Conservation (phyloP, 2,113 vertebrate genomes). For the Crocuta crocuta region DNA sequence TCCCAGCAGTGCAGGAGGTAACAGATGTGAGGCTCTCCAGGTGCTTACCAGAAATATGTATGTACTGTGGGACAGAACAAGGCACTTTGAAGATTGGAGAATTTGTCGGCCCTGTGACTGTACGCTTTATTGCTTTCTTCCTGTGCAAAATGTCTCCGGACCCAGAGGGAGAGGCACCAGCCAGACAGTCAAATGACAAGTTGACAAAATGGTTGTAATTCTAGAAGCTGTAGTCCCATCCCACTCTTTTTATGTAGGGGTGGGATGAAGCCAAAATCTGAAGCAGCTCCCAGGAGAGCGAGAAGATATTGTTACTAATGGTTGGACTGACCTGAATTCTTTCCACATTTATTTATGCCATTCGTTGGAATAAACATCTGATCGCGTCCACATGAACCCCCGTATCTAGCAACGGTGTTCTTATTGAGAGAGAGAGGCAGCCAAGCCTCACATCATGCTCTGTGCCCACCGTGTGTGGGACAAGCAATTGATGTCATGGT, state of each 20-base stretch:
- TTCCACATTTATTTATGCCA: conserved; percentile 5
- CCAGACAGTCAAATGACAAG: conserved; percentile 66
- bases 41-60: conserved; percentile 71
- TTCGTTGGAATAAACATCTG: not conserved
- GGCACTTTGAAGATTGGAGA: conserved; percentile 69
- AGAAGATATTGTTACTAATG: conserved; percentile 60
- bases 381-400: not conserved
- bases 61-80: conserved; percentile 34
- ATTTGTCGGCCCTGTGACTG: conserved; percentile 35
- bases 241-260: not conserved
- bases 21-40: conserved; percentile 54
- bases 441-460: not conserved
- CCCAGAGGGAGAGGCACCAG: conserved; percentile 52
- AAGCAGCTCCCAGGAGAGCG: conserved; percentile 47
- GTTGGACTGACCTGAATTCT: conserved; percentile 52
- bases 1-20: conserved; percentile 47
- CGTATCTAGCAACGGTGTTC: not conserved
- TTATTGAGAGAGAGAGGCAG: not conserved
- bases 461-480: not conserved
- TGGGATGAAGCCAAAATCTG: conserved; percentile 38
- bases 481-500: not conserved
- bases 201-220: conserved; percentile 73
- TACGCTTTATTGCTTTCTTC: conserved; percentile 66
- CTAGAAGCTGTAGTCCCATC: conserved; percentile 50
- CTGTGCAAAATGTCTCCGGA: conserved; percentile 64